These are phyloP conservation scores for Nothocercus nigrocapillus DNA, from an alignment of 2,113 vertebrate species.

Conservation along the genomic window DNA sequence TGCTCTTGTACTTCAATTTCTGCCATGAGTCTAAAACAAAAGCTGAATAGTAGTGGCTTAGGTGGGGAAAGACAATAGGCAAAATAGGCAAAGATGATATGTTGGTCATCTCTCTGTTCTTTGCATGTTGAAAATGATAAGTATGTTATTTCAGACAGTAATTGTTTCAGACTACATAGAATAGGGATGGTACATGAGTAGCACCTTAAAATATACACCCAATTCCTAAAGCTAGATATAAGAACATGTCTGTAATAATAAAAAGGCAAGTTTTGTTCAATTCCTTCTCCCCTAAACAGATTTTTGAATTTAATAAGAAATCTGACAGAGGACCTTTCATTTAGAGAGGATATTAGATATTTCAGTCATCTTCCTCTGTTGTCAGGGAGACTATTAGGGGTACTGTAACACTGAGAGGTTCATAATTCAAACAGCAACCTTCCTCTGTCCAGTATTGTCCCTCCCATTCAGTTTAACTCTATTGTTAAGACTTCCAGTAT, in stretches of 20 bases:
- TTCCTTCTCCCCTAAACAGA: not conserved
- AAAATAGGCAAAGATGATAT: not conserved
- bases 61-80: not conserved
- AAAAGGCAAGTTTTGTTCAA: not conserved
- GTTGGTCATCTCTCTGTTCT: not conserved
- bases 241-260: not conserved
- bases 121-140: not conserved
- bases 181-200: not conserved
- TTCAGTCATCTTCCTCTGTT: not conserved
- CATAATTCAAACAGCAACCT: not conserved
- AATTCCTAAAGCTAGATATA: not conserved
- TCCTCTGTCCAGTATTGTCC: not conserved
- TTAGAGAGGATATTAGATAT: not conserved
- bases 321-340: not conserved
- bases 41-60: not conserved
- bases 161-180: not conserved
- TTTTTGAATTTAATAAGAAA: not conserved
- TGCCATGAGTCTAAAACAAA: not conserved
- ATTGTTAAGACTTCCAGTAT: not conserved
- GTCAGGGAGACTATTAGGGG: not conserved
- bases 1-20: not conserved
- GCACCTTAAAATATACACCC: not conserved
- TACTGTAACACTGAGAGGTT: not conserved
- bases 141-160: not conserved
- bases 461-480: not conserved